Base-by-base conservation (phyloP, 1,140 invertebrate species). In the Brevipalpus yothersi region DNA sequence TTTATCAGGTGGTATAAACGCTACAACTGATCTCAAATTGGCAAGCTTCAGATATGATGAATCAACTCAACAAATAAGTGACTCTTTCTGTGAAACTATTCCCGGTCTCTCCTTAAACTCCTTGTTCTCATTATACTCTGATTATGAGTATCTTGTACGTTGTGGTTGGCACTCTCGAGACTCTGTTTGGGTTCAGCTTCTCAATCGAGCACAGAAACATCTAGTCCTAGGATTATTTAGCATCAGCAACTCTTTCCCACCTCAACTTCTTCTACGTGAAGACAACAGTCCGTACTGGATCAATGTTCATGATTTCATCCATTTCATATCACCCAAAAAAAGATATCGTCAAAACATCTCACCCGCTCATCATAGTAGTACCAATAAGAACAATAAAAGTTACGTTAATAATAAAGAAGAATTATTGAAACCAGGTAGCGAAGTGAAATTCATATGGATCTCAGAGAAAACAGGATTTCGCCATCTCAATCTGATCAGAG, bases 101-200 rank as follows among this genome's bases (percentile, higher is more conserved):
- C 76, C 79, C 39, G 80, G 81, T 15, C 31, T 31, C 2, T 31
- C 31, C 31, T 42, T 57, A 57, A 13, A 17, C 66, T 78, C 81
- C 3, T 70, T 92, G 11, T 75, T 67, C 39, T 77, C 79, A 19
- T 76, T 86, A 58, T 93, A 91, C 69, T 82, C 86, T 0, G 89
- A 85, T 82, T 80, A 83, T 72, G 92, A 97, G 68, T 96, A 96
- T 71, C 75, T 96, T 63, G 84, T 92, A 1, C 76, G 91, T 65
- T 84, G 84, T 41, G 91, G 90, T 0, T 97, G 91, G 91, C 87
- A 84, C 0, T 83, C 86, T 2, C 82, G 88, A 70, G 82, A 49
- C 71, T 92, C 87, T 68, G 79, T 95, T 42, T 94, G 89, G 86
- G 79, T 83, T 4, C 83, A 93, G 68, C 68, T 92, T 1, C 69